Evolutionary conservation across 2,888 invertebrate genomes (phyloP).

Genomic region (Yponomeuta sedellus): DNA sequence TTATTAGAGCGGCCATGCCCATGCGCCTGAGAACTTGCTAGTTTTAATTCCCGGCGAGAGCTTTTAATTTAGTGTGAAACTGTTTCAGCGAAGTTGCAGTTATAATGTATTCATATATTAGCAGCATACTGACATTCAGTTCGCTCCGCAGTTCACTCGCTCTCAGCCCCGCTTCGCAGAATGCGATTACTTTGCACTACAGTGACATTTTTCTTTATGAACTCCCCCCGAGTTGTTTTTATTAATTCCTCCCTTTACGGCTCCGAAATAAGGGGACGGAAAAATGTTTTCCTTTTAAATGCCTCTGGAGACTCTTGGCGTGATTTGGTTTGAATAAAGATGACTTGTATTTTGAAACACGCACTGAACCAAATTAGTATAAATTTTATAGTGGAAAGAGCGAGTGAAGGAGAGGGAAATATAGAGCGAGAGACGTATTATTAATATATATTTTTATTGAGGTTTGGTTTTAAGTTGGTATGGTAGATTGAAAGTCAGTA

Average conservation of each 20-base stretch:
- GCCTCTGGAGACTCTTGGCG: conserved; percentile 1
- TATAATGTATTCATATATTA: conserved; percentile 62
- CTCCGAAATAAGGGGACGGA: conserved; percentile 45
- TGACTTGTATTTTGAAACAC: neutral
- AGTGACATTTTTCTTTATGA: conserved; percentile 68
- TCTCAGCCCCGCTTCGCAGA: conserved; percentile 30
- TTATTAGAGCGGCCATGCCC: conserved; percentile 55
- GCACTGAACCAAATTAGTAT: neutral
- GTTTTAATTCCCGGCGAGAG: conserved; percentile 60
- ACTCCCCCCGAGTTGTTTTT: conserved; percentile 52
- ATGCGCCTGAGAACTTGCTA: conserved; percentile 55
- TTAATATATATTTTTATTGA: no score
- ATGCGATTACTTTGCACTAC: conserved; percentile 57
- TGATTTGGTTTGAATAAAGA: conserved; percentile 2
- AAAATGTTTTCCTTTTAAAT: conserved; percentile 34
- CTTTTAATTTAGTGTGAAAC: conserved; percentile 64
- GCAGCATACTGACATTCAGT: conserved; percentile 43
- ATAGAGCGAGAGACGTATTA: no score
- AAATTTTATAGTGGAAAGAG: neutral
- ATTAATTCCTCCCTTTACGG: conserved; percentile 53
- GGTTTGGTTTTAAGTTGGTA: no score
- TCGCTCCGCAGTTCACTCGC: conserved; percentile 2
- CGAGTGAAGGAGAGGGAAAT: no score
- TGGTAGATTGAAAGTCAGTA: no score
- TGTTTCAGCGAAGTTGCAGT: conserved; percentile 52